A percentile compares a stretch with the other conserved stretches of the same genome.
Evolutionary conservation across 2,888 invertebrate genomes (phyloP).

Genomic region (Cyaniris semiargus): DNA sequence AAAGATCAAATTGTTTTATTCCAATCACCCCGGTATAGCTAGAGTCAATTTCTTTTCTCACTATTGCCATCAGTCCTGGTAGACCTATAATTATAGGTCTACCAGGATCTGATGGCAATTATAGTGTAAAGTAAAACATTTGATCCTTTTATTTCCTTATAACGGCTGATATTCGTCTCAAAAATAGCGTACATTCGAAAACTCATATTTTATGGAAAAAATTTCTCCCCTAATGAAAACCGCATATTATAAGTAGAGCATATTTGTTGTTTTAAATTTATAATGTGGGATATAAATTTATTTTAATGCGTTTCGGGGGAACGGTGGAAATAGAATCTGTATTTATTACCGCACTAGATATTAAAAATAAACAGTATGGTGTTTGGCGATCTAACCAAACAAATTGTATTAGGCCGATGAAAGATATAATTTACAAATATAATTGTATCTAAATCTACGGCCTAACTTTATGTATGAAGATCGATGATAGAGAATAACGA

Average conservation of each 20-base stretch:
- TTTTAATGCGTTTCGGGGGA: slow-evolving; percentile 7
- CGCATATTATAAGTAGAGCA: neutral
- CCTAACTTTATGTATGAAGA: neutral
- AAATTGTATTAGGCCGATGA: neutral
- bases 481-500: neutral
- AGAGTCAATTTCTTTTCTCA: no score
- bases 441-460: neutral
- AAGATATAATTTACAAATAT: neutral
- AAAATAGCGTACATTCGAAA: no score
- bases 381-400: neutral
- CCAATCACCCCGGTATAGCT: no score
- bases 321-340: slow-evolving; percentile 7
- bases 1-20: no score
- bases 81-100: no score
- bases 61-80: no score
- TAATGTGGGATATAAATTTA: slow-evolving; percentile 6
- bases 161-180: no score
- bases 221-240: neutral
- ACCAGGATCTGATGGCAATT: no score
- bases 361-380: slow-evolving; percentile 18
- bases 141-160: no score
- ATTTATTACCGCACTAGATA: slow-evolving; percentile 22
- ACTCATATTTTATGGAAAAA: no score
- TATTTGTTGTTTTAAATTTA: slow-evolving; percentile 19
- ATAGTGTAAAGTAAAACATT: no score